Percentiles rank a stretch among this genome's conserved stretches.
Conservation (phyloP, 2,113 vertebrate genomes). For the Felis catus region DNA sequence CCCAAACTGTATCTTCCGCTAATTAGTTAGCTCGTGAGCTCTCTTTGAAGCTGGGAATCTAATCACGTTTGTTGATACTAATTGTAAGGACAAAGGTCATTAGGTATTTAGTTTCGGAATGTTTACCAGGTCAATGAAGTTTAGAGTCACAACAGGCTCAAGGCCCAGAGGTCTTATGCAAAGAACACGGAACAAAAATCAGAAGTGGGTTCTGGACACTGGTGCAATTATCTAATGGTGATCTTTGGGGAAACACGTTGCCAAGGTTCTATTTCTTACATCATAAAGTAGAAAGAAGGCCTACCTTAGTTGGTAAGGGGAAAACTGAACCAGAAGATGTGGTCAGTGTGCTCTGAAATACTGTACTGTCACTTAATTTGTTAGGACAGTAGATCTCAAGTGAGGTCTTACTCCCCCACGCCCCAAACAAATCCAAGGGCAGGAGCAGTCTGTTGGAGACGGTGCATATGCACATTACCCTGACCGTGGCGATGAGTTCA, state of each 20-base stretch:
- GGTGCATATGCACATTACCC: neutral
- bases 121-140: neutral
- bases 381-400: neutral
- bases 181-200: conserved; percentile 5
- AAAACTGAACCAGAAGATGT: conserved; percentile 11
- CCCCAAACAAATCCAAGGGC: neutral
- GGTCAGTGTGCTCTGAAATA: neutral
- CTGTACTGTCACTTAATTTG: neutral
- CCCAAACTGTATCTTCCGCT: neutral
- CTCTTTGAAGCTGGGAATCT: neutral
- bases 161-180: conserved; percentile 9
- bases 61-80: conserved; percentile 30
- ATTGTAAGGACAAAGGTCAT: conserved; percentile 2
- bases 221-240: neutral
- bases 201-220: neutral
- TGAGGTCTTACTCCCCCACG: neutral
- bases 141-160: neutral
- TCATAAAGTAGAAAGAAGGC: conserved; percentile 22
- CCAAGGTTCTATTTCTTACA: neutral
- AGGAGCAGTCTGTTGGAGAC: neutral
- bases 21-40: conserved; percentile 15
- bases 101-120: conserved; percentile 22
- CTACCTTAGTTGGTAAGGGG: neutral
- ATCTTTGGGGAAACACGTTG: neutral
- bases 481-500: neutral